Percentiles rank a stretch among this genome's conserved stretches.
Conservation (phyloP, 2,113 vertebrate species). For the Malurus melanocephalus region DNA sequence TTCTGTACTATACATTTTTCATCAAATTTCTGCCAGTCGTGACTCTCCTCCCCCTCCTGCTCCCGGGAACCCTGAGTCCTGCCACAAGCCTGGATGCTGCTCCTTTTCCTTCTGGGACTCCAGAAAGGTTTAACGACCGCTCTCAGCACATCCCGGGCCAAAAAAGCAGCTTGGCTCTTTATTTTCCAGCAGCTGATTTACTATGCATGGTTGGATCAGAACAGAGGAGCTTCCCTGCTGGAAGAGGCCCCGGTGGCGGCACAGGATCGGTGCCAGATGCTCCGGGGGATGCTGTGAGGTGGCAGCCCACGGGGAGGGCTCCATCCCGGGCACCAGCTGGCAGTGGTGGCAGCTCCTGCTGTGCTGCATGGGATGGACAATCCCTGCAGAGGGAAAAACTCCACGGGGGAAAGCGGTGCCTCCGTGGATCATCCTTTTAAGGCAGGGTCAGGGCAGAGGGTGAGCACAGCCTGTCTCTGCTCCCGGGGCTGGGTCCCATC, state of each 20-base stretch:
- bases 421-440: rapidly evolving
- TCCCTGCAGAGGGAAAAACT: background rate
- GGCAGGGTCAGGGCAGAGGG: background rate
- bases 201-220: slow-evolving; percentile 23
- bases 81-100: rapidly evolving
- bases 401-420: background rate
- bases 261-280: slow-evolving; percentile 5
- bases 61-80: background rate
- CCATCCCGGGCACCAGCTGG: slow-evolving; percentile 4
- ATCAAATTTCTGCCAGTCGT: background rate
- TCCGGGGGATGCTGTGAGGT: background rate
- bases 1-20: slow-evolving; percentile 16
- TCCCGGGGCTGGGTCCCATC: background rate
- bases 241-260: background rate
- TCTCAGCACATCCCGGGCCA: background rate
- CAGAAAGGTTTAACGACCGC: background rate
- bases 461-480: background rate
- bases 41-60: background rate
- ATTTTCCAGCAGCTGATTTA: slow-evolving; percentile 20
- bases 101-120: background rate
- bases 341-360: background rate
- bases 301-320: background rate
- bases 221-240: slow-evolving; percentile 28
- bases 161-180: slow-evolving; percentile 51
- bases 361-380: background rate